A percentile compares a stretch with the other conserved stretches of the same genome.
Evolutionary conservation across 2,888 invertebrate species (phyloP).

Genomic region (Drosophila peninsularis): DNA sequence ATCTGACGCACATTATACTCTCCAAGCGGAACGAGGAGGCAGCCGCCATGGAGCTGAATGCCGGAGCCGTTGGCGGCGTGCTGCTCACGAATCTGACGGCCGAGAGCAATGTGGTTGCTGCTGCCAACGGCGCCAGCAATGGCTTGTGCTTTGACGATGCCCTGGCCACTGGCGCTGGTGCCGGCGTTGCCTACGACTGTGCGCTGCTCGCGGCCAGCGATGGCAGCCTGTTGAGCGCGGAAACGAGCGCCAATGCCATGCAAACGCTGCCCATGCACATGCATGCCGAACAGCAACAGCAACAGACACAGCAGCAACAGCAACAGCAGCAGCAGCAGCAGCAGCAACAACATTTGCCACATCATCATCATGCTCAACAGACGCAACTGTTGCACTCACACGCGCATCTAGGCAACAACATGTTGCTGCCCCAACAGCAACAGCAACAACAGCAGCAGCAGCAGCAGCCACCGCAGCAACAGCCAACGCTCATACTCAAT

Average conservation of each 20-base stretch:
- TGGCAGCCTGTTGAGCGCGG: conserved; percentile 58
- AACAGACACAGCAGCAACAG: too few relatives aligned
- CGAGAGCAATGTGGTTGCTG: conserved; percentile 21
- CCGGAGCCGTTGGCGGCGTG: conserved; percentile 69
- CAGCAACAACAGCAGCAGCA: conserved; percentile 44
- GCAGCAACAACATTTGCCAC: conserved; percentile 51
- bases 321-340: neutral
- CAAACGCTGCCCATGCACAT: conserved; percentile 79
- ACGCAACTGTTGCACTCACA: conserved; percentile 64
- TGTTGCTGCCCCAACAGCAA: conserved; percentile 67
- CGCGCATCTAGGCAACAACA: conserved; percentile 52
- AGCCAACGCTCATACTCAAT: conserved; percentile 69
- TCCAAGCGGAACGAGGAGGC: conserved; percentile 88
- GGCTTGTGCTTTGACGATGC: conserved; percentile 75
- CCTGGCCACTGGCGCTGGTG: conserved; percentile 54
- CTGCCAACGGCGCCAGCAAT: conserved; percentile 37
- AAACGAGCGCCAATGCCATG: conserved; percentile 59
- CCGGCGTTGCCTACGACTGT: conserved; percentile 78
- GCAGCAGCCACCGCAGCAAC: conserved; percentile 10
- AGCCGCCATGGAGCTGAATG: conserved; percentile 80
- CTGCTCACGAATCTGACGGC: conserved; percentile 53
- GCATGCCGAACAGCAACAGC: conserved; percentile 63
- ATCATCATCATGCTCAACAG: conserved; percentile 53
- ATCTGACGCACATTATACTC: conserved; percentile 93
- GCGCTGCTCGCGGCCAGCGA: conserved; percentile 77